Base-by-base conservation (phyloP, 1,140 invertebrate genomes). In the Pteromalus puparum region DNA sequence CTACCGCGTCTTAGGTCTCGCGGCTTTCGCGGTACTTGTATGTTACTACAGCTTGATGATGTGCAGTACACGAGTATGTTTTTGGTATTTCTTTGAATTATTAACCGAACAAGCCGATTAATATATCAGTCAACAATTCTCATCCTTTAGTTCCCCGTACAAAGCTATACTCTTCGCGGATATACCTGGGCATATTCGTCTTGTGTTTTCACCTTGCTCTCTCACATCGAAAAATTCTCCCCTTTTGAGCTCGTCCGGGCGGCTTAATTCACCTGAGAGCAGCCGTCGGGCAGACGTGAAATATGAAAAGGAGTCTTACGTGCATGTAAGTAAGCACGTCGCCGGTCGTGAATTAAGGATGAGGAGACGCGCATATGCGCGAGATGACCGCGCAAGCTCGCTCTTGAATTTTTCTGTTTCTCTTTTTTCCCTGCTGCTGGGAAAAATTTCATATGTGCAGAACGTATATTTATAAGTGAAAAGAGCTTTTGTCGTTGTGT, bases 321-420 rank as follows among this genome's bases (percentile, higher is more conserved):
- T 74, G 34, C 34, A 42, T 74, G 72, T 38, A 74, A 74, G 34
- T 74, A 74, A 74, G 34, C 72, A 30, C 34, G 28, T 74, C 72
- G 72, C 34, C 34, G 34, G 34, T 30, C 9, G 30, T 74, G 34
- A 74, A 74, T 74, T 34, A 74, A 70, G 68, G 68, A 70, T 70
- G 68, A 70, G 68, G 68, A 26, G 28, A 28, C 24, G 24, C 24
- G 68, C 26, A 28, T 12, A 30, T 30, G 12, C 26, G 26, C 68
- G 4, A 26, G 28, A 70, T 70, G 68, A 70, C 68, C 68, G 68
- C 24, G 68, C 68, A 18, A 28, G 24, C 68, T 30, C 3, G 30
- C 28, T 30, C 28, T 70, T 70, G 28, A 70, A 26, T 21, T 70
- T 70, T 30, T 30, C 7, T 42, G 38, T 42, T 42, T 42, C 6